Conservation (phyloP, 2,113 vertebrate species). For the Heloderma charlesbogerti region DNA sequence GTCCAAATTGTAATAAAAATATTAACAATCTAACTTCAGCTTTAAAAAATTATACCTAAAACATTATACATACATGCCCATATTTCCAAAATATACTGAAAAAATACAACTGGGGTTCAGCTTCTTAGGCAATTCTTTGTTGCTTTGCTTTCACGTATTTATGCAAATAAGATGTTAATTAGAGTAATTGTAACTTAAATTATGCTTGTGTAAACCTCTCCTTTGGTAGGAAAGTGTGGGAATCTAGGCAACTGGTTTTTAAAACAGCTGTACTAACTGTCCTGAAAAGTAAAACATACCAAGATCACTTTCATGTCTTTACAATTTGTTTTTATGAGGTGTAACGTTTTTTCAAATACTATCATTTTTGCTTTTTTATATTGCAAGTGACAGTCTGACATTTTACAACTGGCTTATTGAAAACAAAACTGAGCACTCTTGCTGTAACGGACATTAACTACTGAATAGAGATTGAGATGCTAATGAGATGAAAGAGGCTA, state of each 20-base stretch:
- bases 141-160: conserved; percentile 96
- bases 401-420: conserved; percentile 90
- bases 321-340: conserved; percentile 91
- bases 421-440: conserved; percentile 87
- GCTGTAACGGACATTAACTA: conserved; percentile 90
- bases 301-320: conserved; percentile 88
- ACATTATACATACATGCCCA: conserved; percentile 73
- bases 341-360: conserved; percentile 91
- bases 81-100: conserved; percentile 68
- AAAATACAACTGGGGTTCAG: conserved; percentile 87
- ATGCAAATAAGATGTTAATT: conserved; percentile 99
- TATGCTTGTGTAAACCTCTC: conserved; percentile 91
- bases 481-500: conserved; percentile 91
- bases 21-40: conserved; percentile 65
- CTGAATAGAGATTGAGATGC: conserved; percentile 95
- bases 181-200: conserved; percentile 91
- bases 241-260: conserved; percentile 90
- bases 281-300: conserved; percentile 82
- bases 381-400: conserved; percentile 89
- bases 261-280: conserved; percentile 88
- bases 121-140: conserved; percentile 89
- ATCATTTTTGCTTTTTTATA: conserved; percentile 90
- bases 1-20: conserved; percentile 54
- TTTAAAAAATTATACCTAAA: conserved; percentile 27
- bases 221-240: conserved; percentile 94